A percentile compares a stretch with the other conserved stretches of the same genome.
Evolutionary conservation across 1,140 invertebrate species (phyloP).

Genomic region (Condylostylus longicornis): DNA sequence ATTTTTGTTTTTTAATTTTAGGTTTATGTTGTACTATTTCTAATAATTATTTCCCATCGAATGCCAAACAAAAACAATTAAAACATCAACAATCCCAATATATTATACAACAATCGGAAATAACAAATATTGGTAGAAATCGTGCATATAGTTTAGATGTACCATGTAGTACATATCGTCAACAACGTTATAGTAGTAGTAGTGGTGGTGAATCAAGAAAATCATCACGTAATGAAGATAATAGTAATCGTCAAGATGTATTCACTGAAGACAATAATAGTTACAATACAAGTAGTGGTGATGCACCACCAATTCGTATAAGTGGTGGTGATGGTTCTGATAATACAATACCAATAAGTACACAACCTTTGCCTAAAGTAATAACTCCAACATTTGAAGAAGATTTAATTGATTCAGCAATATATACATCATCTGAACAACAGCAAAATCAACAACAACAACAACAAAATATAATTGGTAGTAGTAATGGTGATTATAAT

Average conservation of each 20-base stretch:
- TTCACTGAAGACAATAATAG: constrained; percentile 5
- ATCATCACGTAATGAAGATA: constrained; percentile 19
- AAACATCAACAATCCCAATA: constrained; percentile 5
- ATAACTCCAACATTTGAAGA: constrained; percentile 9
- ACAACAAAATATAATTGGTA: background rate
- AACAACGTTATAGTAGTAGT: constrained; percentile 10
- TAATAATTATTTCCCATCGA: constrained; percentile 14
- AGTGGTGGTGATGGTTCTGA: background rate
- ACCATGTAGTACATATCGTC: constrained; percentile 14
- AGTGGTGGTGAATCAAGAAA: constrained; percentile 20
- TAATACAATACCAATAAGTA: constrained; percentile 22
- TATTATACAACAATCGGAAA: constrained; percentile 6
- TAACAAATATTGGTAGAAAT: constrained; percentile 12
- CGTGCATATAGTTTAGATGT: constrained; percentile 30
- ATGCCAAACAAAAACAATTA: constrained; percentile 2
- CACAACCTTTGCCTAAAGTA: constrained; percentile 18
- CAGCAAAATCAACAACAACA: background rate
- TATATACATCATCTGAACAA: background rate
- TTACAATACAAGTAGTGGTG: constrained; percentile 5
- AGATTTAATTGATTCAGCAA: background rate
- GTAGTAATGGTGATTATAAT: too few species aligned
- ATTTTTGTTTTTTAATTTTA: too few species aligned
- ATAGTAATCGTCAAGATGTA: constrained; percentile 1
- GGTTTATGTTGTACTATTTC: constrained; percentile 24
- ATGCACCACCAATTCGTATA: constrained; percentile 1